Evolutionary conservation across 2,888 invertebrate species (phyloP), one percentile per base, ranked within the genome.

Genomic region (Desoria tigrina): DNA sequence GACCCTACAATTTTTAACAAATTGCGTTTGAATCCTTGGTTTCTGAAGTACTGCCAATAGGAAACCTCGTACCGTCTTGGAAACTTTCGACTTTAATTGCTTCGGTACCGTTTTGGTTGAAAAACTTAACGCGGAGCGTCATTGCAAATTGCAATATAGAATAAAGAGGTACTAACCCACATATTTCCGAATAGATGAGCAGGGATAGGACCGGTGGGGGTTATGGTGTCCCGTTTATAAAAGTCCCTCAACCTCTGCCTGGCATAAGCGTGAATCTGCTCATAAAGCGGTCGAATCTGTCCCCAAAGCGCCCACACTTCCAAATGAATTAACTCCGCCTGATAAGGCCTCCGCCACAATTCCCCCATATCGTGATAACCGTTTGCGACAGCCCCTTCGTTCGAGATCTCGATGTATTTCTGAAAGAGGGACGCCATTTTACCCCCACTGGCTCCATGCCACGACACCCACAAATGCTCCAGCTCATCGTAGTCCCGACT

Each of bases 221-320:
- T 79, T 1, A 88, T 78, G 2, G 82, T 77, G 39, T 83, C 81
- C 23, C 84, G 83, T 0, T 88, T 87, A 73, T 90, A 89, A 56
- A 84, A 78, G 61, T 84, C 83, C 9, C 85, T 81, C 26, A 94
- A 79, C 68, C 86, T 86, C 16, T 85, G 81, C 45, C 92, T 81
- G 0, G 92, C 90, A 75, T 90, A 93, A 0, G 91, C 89, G 78
- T 92, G 91, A 2, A 94, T 81, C 77, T 92, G 88, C 74, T 88
- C 86, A 80, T 93, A 93, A 0, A 93, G 80, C 0, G 92, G 92
- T 66, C 85, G 83, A 51, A 90, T 79, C 74, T 84, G 84, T 69
- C 84, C 83, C 83, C 87, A 87, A 23, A 51, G 21, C 6, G 51
- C 21, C 51, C 51, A 51, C 14, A 51, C 23, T 51, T 51, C 51